Evolutionary conservation across 2,113 vertebrate genomes (phyloP).

Genomic region (Plecturocebus donacophilus): DNA sequence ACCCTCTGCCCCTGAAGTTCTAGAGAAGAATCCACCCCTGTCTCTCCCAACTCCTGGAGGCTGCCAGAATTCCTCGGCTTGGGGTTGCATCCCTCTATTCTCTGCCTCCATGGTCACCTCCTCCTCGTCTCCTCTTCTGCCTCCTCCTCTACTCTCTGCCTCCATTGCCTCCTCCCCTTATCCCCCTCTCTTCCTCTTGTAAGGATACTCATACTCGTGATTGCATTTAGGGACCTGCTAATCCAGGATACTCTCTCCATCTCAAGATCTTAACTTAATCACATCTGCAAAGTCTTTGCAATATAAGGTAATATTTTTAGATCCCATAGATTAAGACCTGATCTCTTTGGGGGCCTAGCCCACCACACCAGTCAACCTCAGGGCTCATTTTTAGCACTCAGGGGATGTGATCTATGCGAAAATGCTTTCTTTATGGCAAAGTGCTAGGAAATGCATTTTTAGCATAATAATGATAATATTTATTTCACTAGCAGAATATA

Average conservation of each 20-base stretch:
- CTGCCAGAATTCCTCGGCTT: background rate
- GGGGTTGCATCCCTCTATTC: background rate
- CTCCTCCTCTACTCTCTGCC: background rate
- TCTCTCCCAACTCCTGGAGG: background rate
- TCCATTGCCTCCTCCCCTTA: background rate
- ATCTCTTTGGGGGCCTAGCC: too few relatives aligned
- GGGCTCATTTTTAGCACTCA: background rate
- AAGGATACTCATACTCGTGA: background rate
- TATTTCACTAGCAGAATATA: background rate
- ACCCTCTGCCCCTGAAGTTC: background rate
- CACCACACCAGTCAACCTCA: background rate
- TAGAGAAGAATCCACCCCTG: background rate
- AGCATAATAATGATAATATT: background rate
- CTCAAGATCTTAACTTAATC: background rate
- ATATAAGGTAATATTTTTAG: background rate
- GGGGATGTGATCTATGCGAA: background rate
- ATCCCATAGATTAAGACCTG: background rate
- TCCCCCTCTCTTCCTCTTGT: background rate
- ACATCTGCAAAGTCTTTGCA: background rate
- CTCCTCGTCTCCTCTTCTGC: background rate
- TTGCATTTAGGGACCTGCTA: background rate
- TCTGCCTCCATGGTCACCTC: background rate
- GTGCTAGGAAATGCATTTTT: background rate
- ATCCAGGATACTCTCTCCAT: background rate
- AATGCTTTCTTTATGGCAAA: background rate